Base-by-base conservation (phyloP, 2,888 invertebrate species). In the Papilio demoleus region DNA sequence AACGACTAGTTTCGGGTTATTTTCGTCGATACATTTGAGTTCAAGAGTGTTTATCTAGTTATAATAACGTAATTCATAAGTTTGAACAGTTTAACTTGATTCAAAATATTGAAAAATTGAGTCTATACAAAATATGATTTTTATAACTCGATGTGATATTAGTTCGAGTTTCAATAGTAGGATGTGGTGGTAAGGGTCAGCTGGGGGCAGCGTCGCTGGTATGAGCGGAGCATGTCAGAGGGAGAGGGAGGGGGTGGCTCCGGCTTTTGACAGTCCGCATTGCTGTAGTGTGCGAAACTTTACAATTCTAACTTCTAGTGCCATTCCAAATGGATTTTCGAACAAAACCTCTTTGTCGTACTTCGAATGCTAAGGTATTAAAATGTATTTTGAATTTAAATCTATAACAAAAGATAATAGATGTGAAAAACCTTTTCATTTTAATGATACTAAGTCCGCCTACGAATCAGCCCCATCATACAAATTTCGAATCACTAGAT, bases 201-300 rank as follows among this genome's bases (percentile, higher is more conserved):
- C 76, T 14, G 53, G 53, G 53, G 31, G 53, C 53, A 56, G 31
- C 31, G 31, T 22, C 31, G 31, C 31, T 56, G 53, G 53, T 56
- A 31, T 56, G 53, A 56, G 53, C 31, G 14, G 45, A 2, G 45
- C 45, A 8, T 24, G 50, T 1, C 31, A 17, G n/a, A 17, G 31
- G 24, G 4, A 14, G 50, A 5, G 24, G 50, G 14, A 72, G 71
- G 71, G 75, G 72, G 77, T 78, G 75, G 76, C 75, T 75, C 80
- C 79, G 79, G 88, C 91, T 88, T 91, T 91, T 91, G 90, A 88
- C 90, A 88, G 90, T 87, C 86, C 85, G 83, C 87, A 87, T 83
- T 80, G 87, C 85, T 82, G 78, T 81, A 80, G 77, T 72, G 70
- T 70, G 65, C 66, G 59, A 66, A 62, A 65, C 70, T 66, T 62